These are phyloP conservation scores for Poeciliopsis presidionis DNA, from an alignment of 2,797 vertebrate genomes.

Conservation along the genomic window DNA sequence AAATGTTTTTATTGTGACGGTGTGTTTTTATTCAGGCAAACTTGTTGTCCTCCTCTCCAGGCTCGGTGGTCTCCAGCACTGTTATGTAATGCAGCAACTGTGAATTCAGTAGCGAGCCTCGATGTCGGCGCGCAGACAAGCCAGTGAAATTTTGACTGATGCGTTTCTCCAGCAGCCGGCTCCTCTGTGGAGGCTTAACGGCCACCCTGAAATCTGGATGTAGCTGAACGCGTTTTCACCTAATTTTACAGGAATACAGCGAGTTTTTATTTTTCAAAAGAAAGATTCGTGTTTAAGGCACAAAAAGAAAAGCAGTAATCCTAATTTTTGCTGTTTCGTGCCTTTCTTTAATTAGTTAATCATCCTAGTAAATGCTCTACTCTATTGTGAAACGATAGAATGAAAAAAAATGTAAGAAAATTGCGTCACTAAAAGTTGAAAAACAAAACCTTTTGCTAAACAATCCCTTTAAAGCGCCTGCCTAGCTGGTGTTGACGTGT, in stretches of 20 bases:
- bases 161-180: constrained; percentile 15
- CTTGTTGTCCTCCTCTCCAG: constrained; percentile 30
- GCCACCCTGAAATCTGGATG: constrained; percentile 23
- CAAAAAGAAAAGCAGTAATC: neutral
- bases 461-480: constrained; percentile 6
- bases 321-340: neutral
- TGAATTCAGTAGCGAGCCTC: constrained; percentile 61
- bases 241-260: constrained; percentile 15
- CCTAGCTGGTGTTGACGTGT: constrained; percentile 41
- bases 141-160: constrained; percentile 39
- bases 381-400: neutral
- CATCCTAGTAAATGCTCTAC: neutral
- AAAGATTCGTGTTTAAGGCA: neutral
- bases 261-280: constrained; percentile 1
- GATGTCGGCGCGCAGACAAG: constrained; percentile 44
- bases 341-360: neutral
- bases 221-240: constrained; percentile 31
- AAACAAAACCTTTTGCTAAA: constrained; percentile 6
- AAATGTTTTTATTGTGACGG: neutral
- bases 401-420: neutral
- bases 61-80: constrained; percentile 44
- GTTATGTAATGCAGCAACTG: constrained; percentile 74
- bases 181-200: constrained; percentile 20
- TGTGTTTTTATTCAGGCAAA: constrained; percentile 42
- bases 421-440: neutral